These are phyloP conservation scores for Lamproptera curius DNA, from an alignment of 2,888 invertebrate genomes.

Conservation along the genomic window DNA sequence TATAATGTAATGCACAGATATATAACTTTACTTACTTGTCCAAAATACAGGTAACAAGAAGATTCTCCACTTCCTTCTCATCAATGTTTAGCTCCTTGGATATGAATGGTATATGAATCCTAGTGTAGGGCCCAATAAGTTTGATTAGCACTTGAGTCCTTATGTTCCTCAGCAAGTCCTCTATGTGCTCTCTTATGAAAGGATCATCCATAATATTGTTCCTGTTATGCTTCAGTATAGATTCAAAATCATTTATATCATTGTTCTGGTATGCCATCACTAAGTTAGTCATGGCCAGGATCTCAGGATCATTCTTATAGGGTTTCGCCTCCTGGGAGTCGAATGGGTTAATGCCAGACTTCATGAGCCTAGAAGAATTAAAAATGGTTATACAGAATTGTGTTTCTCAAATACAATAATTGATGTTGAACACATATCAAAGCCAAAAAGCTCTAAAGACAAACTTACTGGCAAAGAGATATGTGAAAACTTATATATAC, in stretches of 20 bases:
- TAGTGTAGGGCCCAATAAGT: slow-evolving; percentile 97
- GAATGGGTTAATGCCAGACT: slow-evolving; percentile 99
- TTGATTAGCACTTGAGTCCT: slow-evolving; percentile 98
- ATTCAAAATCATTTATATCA: slow-evolving; percentile 98
- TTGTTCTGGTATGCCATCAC: slow-evolving; percentile 98
- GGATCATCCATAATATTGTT: slow-evolving; percentile 99
- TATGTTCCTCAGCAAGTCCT: slow-evolving; percentile 96
- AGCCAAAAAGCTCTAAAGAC: too few relatives aligned
- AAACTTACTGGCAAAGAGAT: too few relatives aligned
- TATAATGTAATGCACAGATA: slow-evolving; percentile 27
- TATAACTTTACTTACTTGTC: slow-evolving; percentile 86
- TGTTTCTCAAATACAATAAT: too few relatives aligned
- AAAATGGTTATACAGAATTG: not conserved
- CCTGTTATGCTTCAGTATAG: slow-evolving; percentile 93
- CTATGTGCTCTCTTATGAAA: slow-evolving; percentile 98
- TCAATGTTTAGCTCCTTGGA: slow-evolving; percentile 96
- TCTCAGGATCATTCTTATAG: slow-evolving; percentile 99
- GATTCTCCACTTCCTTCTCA: slow-evolving; percentile 95
- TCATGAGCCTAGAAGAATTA: slow-evolving; percentile 89
- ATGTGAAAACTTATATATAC: too few relatives aligned
- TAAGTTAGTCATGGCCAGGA: slow-evolving; percentile 98
- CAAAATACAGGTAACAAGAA: slow-evolving; percentile 97
- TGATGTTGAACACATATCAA: too few relatives aligned
- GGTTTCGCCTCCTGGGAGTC: slow-evolving; percentile 99
- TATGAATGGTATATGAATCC: slow-evolving; percentile 98